Base-by-base conservation (phyloP, 2,113 vertebrate genomes). In the Oenanthe oenanthe region DNA sequence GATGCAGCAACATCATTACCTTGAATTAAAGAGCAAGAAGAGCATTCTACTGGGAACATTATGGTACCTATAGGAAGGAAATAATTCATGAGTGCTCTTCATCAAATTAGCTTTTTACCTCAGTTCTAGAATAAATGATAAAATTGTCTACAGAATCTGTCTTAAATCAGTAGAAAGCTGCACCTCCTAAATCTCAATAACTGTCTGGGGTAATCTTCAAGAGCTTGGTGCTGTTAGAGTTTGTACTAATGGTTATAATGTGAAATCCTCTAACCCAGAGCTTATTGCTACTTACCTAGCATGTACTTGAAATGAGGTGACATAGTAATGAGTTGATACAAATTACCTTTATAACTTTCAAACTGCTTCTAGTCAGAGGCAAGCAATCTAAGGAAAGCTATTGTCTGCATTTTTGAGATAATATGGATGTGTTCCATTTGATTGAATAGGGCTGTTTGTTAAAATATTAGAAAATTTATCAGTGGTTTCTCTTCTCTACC, bases 301-400 rank as follows among this genome's bases (percentile, higher is more conserved):
- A 79, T 74, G 92, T 95, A 86, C 93, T 92, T 95, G 93, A 96
- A 98, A 98, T 95, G 97, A 98, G 97, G 98, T 98, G 97, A 98
- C 96, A 96, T 70, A 92, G 88, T 98, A 98, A 99, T 98, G 98
- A 98, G 98, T 97, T 98, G 97, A 98, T 98, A 98, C 96, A 98
- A 98, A 98, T 98, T 98, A 97, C 97, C 98, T 98, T 97, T 98
- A 97, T 97, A 97, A 98, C 97, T 98, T 97, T 97, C 95, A 91
- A 96, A 89, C 94, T 6, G 78, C 97, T 98, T 97, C 95, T 97
- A 97, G 96, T 96, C 96, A 95, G 95, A 98, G 96, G 92, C 95
- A 98, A 96, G 98, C 98, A 98, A 97, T 98, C 97, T 97, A 97
- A 98, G 71, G 45, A 97, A 98, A 98, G 95, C 96, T 97, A 98